Conservation (phyloP, 2,888 invertebrate species). For the Erpobdella octoculata region DNA sequence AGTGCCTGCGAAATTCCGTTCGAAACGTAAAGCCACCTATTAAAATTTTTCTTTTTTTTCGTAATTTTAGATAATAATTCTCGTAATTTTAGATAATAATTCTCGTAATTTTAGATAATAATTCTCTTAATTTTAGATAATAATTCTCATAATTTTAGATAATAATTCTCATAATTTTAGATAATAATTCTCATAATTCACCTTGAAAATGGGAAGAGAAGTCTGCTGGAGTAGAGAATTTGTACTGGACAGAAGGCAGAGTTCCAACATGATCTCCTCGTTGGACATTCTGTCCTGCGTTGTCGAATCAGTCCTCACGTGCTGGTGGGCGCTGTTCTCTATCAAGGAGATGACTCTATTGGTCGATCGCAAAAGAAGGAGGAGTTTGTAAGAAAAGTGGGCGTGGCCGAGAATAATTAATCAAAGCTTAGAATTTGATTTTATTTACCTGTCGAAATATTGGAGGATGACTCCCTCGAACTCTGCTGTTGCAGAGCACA, state of each 20-base stretch:
- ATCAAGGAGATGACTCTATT: conserved; percentile 50
- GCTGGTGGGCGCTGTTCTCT: conserved; percentile 50
- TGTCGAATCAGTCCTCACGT: conserved; percentile 33
- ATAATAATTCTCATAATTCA: conserved; percentile 33
- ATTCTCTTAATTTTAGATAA: not conserved
- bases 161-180: not conserved
- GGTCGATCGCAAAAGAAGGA: not conserved
- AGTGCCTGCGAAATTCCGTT: no score
- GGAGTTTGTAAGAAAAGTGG: not conserved
- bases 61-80: no score
- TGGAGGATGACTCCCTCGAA: conserved; percentile 82
- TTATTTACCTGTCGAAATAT: conserved; percentile 66
- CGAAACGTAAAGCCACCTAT: no score
- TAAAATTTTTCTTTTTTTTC: no score
- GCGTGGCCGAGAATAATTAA: not conserved
- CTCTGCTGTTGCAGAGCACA: conserved; percentile 72
- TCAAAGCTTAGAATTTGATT: not conserved
- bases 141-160: no score
- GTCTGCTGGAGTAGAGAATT: conserved; percentile 66
- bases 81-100: not conserved
- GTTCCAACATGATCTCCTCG: conserved; percentile 66
- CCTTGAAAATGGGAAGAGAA: conserved; percentile 60
- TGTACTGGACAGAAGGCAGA: conserved; percentile 63
- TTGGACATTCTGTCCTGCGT: conserved; percentile 59
- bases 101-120: no score